A percentile compares a stretch with the other conserved stretches of the same genome.
Conservation (phyloP, 2,888 invertebrate species). For the Tineola bisselliella region DNA sequence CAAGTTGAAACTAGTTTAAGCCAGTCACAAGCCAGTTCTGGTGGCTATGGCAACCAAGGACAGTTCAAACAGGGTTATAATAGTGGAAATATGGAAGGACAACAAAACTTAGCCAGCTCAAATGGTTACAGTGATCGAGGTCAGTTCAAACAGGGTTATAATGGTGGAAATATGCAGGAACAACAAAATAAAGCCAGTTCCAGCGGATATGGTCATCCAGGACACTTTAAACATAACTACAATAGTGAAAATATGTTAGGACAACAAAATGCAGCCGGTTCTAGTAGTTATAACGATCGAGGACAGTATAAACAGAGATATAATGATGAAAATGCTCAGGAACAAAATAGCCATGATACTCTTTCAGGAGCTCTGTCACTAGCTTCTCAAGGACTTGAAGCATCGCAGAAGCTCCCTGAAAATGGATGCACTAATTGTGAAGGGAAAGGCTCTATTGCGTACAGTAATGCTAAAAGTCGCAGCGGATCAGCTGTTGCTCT, state of each 20-base stretch:
- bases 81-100: not conserved
- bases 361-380: conserved; percentile 35
- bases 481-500: conserved; percentile 49
- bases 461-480: conserved; percentile 53
- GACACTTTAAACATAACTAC: too few relatives aligned
- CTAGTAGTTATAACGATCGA: too few relatives aligned
- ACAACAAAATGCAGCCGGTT: too few relatives aligned
- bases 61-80: not conserved
- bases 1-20: not conserved
- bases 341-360: not conserved
- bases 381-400: conserved; percentile 39
- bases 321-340: too few relatives aligned
- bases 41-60: not conserved
- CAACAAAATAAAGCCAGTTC: too few relatives aligned
- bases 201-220: too few relatives aligned
- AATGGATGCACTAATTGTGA: conserved; percentile 40
- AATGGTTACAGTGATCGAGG: not conserved
- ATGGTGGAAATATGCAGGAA: not conserved
- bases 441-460: conserved; percentile 42
- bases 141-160: not conserved
- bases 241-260: too few relatives aligned
- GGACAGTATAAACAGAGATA: not conserved
- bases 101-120: not conserved
- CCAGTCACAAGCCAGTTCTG: not conserved
- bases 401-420: conserved; percentile 22